Evolutionary conservation across 2,888 invertebrate species (phyloP).

Genomic region (Aphelenchoides bicaudatus): DNA sequence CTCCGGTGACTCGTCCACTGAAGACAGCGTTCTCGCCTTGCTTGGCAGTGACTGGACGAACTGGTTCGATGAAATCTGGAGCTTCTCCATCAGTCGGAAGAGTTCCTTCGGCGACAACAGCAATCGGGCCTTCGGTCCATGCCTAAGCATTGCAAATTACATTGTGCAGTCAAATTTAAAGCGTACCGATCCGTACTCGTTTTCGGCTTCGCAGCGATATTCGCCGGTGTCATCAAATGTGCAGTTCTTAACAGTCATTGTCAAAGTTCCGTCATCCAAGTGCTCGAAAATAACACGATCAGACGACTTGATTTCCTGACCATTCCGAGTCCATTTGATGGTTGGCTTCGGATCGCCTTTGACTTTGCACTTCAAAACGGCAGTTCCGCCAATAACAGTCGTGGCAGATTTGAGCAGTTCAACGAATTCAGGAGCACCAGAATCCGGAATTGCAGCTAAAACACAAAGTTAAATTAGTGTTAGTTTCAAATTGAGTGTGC

Average conservation of each 20-base stretch:
- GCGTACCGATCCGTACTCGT: slow-evolving; percentile 66
- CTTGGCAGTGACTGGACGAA: slow-evolving; percentile 52
- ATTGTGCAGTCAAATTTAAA: too few species aligned
- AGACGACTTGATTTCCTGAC: slow-evolving; percentile 64
- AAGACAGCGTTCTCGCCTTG: slow-evolving; percentile 62
- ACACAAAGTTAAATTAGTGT: too few species aligned
- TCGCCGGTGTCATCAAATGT: slow-evolving; percentile 51
- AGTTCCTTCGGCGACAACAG: slow-evolving; percentile 60
- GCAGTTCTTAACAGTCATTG: slow-evolving; percentile 46
- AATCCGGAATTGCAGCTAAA: slow-evolving; percentile 9
- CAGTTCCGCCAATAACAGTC: slow-evolving; percentile 38
- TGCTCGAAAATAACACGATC: slow-evolving; percentile 47
- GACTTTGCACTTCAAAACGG: slow-evolving; percentile 42
- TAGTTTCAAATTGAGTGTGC: too few species aligned
- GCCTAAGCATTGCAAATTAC: too few species aligned
- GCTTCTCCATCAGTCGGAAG: slow-evolving; percentile 61
- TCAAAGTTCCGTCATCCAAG: slow-evolving; percentile 53
- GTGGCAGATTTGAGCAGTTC: slow-evolving; percentile 56
- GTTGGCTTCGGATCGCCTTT: slow-evolving; percentile 38
- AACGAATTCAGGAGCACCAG: slow-evolving; percentile 56
- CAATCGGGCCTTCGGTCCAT: slow-evolving; percentile 58
- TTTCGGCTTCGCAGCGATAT: slow-evolving; percentile 72
- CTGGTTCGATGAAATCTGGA: slow-evolving; percentile 61
- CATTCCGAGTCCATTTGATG: slow-evolving; percentile 43
- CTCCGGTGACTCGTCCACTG: slow-evolving; percentile 68